Base-by-base conservation (phyloP, 2,113 vertebrate genomes). In the Platanista minor region DNA sequence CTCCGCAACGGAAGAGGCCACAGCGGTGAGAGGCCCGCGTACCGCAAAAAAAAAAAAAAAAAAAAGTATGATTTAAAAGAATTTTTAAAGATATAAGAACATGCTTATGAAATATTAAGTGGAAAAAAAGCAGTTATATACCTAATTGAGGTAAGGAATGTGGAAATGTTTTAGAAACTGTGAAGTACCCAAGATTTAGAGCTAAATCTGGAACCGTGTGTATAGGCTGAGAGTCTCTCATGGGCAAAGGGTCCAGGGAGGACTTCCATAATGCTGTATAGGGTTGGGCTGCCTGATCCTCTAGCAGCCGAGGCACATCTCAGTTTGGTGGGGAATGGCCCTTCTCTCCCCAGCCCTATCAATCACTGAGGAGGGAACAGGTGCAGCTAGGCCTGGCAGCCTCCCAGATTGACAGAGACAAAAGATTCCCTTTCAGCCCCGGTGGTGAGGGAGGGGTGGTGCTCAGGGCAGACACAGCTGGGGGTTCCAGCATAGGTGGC, bases 321-420 rank as follows among this genome's bases (percentile, higher is more conserved):
- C 5, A 4, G 61, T 12, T n/a, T 21, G 59, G 49, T 14, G 6
- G 62, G 71, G 27, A 25, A 36, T 8, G 9, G 36, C 23, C 74
- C 78, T 85, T 23, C 52, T 77, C 61, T 41, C 83, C 8, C 6
- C 41, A 41, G 27, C 54, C 89, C 89, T 59, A 64, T 94, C 96
- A 80, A 66, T 96, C 94, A 90, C 36, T 29, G 5, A 14, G 49
- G 2, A 64, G 29, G 21, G 33, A 88, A 90, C 97, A 97, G 95
- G 95, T 97, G 95, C 74, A 82, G 91, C 75, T n/a, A 64, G 78
- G 95, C 31, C 89, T 92, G 85, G 82, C 85, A 62, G 46, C 27
- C 89, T 74, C 88, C 69, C 6, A 8, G 33, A 61, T 21, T 41
- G 80, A 82, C 77, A 54, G 41, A 94, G 87, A 95, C 66, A 92